A percentile compares a stretch with the other conserved stretches of the same genome.
These are phyloP conservation scores for Andricus grossulariae DNA, from an alignment of 1,140 invertebrate genomes.

Conservation along the genomic window DNA sequence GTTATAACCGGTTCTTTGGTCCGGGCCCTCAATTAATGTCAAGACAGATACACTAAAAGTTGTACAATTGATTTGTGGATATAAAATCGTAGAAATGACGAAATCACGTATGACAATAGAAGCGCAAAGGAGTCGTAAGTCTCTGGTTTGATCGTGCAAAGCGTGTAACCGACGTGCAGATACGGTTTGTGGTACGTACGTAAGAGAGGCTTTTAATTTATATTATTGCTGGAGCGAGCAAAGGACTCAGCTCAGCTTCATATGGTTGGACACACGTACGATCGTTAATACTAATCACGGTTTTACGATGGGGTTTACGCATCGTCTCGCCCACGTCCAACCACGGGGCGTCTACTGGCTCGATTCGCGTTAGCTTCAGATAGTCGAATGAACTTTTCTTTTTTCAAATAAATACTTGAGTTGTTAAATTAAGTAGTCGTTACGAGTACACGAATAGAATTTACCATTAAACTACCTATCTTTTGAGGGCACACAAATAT, in stretches of 20 bases:
- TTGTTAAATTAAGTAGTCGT: background rate
- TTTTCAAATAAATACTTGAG: background rate
- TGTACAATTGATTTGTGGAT: no score
- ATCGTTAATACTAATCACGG: conserved; percentile 61
- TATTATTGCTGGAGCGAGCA: conserved; percentile 61
- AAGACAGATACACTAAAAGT: no score
- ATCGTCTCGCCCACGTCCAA: conserved; percentile 56
- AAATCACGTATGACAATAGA: conserved; percentile 23
- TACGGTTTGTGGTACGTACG: conserved; percentile 42
- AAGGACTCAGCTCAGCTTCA: conserved; percentile 54
- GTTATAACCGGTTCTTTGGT: no score
- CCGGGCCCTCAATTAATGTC: no score
- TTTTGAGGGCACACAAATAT: no score
- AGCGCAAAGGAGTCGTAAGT: conserved; percentile 24
- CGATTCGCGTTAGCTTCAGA: background rate
- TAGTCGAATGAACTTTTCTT: conserved; percentile 1
- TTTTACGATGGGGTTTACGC: conserved; percentile 60
- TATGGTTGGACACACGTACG: conserved; percentile 50
- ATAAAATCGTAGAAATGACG: background rate
- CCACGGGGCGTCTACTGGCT: conserved; percentile 21
- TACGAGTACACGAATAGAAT: no score
- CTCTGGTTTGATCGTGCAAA: conserved; percentile 34
- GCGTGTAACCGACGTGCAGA: conserved; percentile 37
- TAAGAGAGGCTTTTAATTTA: conserved; percentile 65
- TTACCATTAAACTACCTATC: no score